Evolutionary conservation across 2,888 invertebrate species (phyloP).

Genomic region (Blastobasis adustella): DNA sequence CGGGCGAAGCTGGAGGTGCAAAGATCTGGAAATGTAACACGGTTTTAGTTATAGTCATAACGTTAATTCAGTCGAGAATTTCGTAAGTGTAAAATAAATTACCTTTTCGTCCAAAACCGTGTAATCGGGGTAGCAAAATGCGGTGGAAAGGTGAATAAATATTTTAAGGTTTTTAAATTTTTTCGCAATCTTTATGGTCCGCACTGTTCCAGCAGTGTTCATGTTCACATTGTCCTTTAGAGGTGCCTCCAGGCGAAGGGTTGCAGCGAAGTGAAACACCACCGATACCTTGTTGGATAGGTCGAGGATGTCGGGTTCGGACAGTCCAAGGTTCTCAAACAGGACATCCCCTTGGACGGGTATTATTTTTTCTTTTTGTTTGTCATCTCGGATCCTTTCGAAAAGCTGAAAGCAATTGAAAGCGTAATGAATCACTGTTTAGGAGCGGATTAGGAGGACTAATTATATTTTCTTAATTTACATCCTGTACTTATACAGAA

Average conservation of each 20-base stretch:
- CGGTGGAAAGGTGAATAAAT: slow-evolving; percentile 93
- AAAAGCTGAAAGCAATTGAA: not conserved
- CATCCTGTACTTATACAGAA: no score
- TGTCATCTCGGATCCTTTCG: not conserved
- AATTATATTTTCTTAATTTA: no score
- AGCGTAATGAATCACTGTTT: not conserved
- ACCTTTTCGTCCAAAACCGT: slow-evolving; percentile 58
- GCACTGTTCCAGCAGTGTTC: slow-evolving; percentile 91
- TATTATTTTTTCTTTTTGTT: slow-evolving; percentile 76
- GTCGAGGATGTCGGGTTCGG: slow-evolving; percentile 69
- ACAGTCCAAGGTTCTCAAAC: slow-evolving; percentile 77
- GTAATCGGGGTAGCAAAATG: slow-evolving; percentile 95
- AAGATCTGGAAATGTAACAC: slow-evolving; percentile 67
- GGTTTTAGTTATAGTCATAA: no score
- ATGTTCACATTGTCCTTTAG: slow-evolving; percentile 90
- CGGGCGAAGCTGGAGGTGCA: slow-evolving; percentile 80
- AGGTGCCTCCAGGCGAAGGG: slow-evolving; percentile 90
- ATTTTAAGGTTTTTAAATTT: slow-evolving; percentile 82
- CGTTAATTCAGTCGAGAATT: no score
- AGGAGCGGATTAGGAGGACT: no score
- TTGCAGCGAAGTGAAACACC: slow-evolving; percentile 95
- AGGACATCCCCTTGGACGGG: slow-evolving; percentile 84
- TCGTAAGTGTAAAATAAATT: slow-evolving; percentile 3
- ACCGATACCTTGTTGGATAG: slow-evolving; percentile 82
- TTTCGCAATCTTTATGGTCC: slow-evolving; percentile 84